phyloP scores from a whole-genome alignment of 2,888 invertebrate genomes.

The Nebria brevicollis region DNA sequence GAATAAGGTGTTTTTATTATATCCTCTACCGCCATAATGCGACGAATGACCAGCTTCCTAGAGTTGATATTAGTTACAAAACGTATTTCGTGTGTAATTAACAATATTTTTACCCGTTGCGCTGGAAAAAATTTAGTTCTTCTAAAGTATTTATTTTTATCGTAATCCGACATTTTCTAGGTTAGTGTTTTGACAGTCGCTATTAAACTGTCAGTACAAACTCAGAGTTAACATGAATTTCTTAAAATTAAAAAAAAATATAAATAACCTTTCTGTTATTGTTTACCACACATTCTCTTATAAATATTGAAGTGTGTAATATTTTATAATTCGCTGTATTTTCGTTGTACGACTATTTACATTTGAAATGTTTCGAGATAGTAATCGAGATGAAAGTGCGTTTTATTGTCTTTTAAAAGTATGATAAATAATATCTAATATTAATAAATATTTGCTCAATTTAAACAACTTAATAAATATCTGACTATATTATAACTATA shows the following conservation, averaged over 20 bases:
- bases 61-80: slow-evolving; percentile 33
- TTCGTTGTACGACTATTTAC: no score
- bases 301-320: no score
- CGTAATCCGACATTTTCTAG: slow-evolving; percentile 58
- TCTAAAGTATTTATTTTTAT: slow-evolving; percentile 59
- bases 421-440: background rate
- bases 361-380: no score
- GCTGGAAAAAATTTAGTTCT: slow-evolving; percentile 65
- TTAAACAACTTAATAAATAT: no score
- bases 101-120: slow-evolving; percentile 56
- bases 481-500: background rate
- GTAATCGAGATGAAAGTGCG: background rate
- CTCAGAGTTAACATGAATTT: no score
- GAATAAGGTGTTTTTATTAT: slow-evolving; percentile 37
- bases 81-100: slow-evolving; percentile 12
- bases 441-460: background rate
- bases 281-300: no score
- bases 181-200: slow-evolving; percentile 14
- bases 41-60: slow-evolving; percentile 47
- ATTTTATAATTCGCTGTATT: no score
- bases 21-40: slow-evolving; percentile 24
- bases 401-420: background rate
- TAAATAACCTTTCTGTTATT: no score
- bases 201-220: background rate
- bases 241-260: no score